Percentiles rank a stretch among this genome's conserved stretches.
Conservation (phyloP, 1,140 invertebrate genomes). For the Drosophila ananassae region DNA sequence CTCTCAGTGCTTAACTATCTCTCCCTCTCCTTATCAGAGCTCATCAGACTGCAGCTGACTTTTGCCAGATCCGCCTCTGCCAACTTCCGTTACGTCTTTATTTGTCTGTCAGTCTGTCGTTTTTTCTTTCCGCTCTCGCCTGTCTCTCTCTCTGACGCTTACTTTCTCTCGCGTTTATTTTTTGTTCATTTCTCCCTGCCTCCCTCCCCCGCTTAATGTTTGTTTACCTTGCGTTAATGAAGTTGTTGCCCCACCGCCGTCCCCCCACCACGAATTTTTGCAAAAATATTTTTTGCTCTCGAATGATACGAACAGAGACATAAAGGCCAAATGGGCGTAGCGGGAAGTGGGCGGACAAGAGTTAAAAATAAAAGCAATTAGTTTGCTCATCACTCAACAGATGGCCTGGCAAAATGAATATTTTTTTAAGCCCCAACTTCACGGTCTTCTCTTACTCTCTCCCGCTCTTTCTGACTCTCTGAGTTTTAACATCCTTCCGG, state of each 20-base stretch:
- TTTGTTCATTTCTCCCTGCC: neutral
- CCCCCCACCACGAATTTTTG: slow-evolving; percentile 33
- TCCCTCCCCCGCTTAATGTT: slow-evolving; percentile 65
- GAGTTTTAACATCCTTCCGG: slow-evolving; percentile 2
- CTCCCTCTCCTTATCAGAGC: slow-evolving; percentile 30
- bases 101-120: slow-evolving; percentile 64
- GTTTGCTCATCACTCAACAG: slow-evolving; percentile 83
- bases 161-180: neutral
- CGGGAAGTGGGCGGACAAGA: neutral
- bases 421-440: slow-evolving; percentile 57
- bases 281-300: slow-evolving; percentile 69
- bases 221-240: slow-evolving; percentile 83
- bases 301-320: slow-evolving; percentile 36
- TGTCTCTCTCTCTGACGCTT: slow-evolving; percentile 5
- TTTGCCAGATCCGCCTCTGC: slow-evolving; percentile 55
- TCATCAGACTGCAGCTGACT: slow-evolving; percentile 70
- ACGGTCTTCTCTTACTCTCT: neutral
- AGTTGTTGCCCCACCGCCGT: slow-evolving; percentile 64
- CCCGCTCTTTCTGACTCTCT: neutral
- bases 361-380: slow-evolving; percentile 83
- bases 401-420: slow-evolving; percentile 74
- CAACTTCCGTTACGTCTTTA: slow-evolving; percentile 78
- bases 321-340: slow-evolving; percentile 3
- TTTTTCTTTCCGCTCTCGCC: slow-evolving; percentile 34
- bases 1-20: slow-evolving; percentile 22